A percentile compares a stretch with the other conserved stretches of the same genome.
Evolutionary conservation across 2,888 invertebrate species (phyloP).

Genomic region (Campoplex capitator): DNA sequence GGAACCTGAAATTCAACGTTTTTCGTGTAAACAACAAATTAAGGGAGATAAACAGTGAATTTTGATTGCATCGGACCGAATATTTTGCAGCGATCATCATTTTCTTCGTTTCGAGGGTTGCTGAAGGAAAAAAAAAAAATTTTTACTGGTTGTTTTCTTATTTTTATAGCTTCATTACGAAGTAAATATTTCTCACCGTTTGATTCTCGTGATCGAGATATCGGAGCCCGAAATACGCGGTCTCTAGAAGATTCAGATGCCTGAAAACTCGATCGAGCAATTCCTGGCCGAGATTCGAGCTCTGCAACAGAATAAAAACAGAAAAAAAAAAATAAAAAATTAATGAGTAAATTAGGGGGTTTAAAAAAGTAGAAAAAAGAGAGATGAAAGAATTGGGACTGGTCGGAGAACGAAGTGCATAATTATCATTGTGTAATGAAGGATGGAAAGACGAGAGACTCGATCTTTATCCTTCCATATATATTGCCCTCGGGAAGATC

Average conservation of each 20-base stretch:
- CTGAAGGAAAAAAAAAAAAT: not conserved
- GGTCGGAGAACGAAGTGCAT: conserved; percentile 5
- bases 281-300: conserved; percentile 95
- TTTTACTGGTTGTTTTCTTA: too few species aligned
- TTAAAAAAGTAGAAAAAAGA: not conserved
- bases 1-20: not conserved
- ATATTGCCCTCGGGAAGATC: conserved; percentile 37
- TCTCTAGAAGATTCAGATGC: conserved; percentile 97
- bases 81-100: conserved; percentile 28
- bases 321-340: conserved; percentile 6
- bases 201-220: conserved; percentile 97
- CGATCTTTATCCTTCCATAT: conserved; percentile 20
- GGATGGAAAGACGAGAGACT: conserved; percentile 22
- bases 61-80: not conserved
- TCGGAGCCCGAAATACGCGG: conserved; percentile 97
- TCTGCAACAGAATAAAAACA: conserved; percentile 87
- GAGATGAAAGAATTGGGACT: conserved; percentile 13
- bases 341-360: conserved; percentile 15
- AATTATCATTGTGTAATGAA: conserved; percentile 43
- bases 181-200: conserved; percentile 89
- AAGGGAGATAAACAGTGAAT: not conserved
- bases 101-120: not conserved
- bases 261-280: conserved; percentile 96
- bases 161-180: not conserved
- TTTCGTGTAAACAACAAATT: not conserved